Base-by-base conservation (phyloP, 1,140 invertebrate species). In the Calliphora vicina region DNA sequence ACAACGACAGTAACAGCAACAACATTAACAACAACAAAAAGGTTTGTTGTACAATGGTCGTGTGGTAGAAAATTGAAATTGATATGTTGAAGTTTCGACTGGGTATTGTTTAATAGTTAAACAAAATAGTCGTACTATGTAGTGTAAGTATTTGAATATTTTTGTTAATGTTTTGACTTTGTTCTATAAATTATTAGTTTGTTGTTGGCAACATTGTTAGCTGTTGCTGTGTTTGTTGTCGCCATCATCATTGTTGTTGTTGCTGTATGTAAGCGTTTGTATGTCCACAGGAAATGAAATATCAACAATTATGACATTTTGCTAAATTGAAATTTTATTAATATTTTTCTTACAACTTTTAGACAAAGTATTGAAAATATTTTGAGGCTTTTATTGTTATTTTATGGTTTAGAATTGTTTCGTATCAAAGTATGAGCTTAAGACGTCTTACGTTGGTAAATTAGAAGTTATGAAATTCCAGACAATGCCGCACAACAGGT, bases 281-380 rank as follows among this genome's bases (percentile, higher is more conserved):
- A 23, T 20, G 9, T 67, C 1, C 20, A 78, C 74, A 78, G 74
- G 74, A 78, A 78, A 78, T 78, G 74, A 43, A 78, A 78, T 78
- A 78, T 78, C 74, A 78, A 78, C 74, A 25, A 20, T 78, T 23
- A 45, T 78, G 74, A 78, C 74, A 45, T 43, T 78, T 78, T 78
- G 35, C 35, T 43, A 78, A 78, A 78, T 78, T 78, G 74, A 17
- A 25, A 26, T 45, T 78, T 78, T 78, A 78, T 78, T 78, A 45
- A 23, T 23, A 23, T 35, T 35, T 17, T 35, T 35, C 29, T 35
- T 74, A 50, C 15, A 17, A 17, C 45, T 50, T 50, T 12, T 6
- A 50, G 45, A 50, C 45, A 50, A 50, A 6, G 45, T 50, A 50
- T 50, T 50, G 10, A 50, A 50, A 13, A 50, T 2, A 50, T 50